Evolutionary conservation across 2,797 vertebrate genomes (phyloP).

Genomic region (Pseudocheirus occidentalis): DNA sequence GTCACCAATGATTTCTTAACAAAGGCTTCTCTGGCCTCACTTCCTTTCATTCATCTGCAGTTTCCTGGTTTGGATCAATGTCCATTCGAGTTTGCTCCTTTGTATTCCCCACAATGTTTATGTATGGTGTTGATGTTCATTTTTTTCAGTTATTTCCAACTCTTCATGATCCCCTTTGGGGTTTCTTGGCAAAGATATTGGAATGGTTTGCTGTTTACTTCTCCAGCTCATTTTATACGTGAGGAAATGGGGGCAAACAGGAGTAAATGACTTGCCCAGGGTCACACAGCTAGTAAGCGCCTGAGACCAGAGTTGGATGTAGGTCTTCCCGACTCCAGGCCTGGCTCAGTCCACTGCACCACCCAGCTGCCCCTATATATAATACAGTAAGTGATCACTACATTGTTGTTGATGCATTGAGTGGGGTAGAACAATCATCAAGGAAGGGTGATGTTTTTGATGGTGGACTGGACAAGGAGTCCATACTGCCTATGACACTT

Average conservation of each 20-base stretch:
- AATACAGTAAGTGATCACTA: neutral
- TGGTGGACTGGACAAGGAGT: neutral
- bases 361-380: no score
- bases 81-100: neutral
- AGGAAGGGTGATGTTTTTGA: neutral
- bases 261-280: neutral
- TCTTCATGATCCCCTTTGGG: neutral
- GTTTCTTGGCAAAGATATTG: neutral
- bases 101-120: neutral
- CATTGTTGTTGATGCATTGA: neutral
- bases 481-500: neutral
- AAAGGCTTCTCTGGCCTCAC: neutral
- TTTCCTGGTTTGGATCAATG: neutral
- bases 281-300: neutral
- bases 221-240: neutral
- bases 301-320: neutral
- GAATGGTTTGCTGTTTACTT: neutral
- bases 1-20: neutral
- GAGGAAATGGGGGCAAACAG: neutral
- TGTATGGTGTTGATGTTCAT: neutral
- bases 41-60: neutral
- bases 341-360: no score
- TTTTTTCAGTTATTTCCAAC: neutral
- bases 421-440: neutral
- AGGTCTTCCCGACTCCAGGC: neutral